Percentiles rank a stretch among this genome's conserved stretches.
Evolutionary conservation across 2,797 vertebrate species (phyloP).

Genomic region (Coreius guichenoti): DNA sequence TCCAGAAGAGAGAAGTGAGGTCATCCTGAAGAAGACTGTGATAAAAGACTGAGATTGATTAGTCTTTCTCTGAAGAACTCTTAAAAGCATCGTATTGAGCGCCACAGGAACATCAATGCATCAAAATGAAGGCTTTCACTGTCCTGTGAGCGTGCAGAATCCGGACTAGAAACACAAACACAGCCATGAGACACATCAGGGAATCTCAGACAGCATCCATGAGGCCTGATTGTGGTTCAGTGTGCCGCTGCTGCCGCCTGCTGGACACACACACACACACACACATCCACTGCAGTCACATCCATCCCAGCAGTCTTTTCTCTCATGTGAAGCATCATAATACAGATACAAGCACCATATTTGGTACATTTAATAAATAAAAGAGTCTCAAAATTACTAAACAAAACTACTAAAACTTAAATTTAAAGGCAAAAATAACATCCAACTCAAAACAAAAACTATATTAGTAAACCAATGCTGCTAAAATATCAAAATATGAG

Average conservation of each 20-base stretch:
- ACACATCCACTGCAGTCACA: background rate
- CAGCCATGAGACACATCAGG: background rate
- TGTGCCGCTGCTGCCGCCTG: conserved; percentile 40
- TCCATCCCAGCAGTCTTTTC: too few species aligned
- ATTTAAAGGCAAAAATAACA: too few species aligned
- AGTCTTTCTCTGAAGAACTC: background rate
- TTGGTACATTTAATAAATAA: background rate
- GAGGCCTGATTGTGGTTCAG: background rate
- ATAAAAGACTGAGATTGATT: background rate
- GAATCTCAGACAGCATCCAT: background rate
- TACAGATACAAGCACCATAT: background rate
- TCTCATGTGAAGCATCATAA: too few species aligned
- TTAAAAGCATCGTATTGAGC: background rate
- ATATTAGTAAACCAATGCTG: too few species aligned
- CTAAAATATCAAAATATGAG: too few species aligned
- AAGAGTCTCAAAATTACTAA: background rate
- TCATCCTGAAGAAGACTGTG: background rate
- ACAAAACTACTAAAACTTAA: too few species aligned
- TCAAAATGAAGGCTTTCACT: background rate
- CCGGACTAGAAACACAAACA: background rate
- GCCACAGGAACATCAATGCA: background rate
- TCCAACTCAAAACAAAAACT: too few species aligned
- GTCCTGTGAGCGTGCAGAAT: background rate
- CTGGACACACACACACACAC: conserved; percentile 27
- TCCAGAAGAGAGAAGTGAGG: conserved; percentile 13